A percentile compares a stretch with the other conserved stretches of the same genome.
Conservation (phyloP, 2,113 vertebrate species). For the Otis tarda region DNA sequence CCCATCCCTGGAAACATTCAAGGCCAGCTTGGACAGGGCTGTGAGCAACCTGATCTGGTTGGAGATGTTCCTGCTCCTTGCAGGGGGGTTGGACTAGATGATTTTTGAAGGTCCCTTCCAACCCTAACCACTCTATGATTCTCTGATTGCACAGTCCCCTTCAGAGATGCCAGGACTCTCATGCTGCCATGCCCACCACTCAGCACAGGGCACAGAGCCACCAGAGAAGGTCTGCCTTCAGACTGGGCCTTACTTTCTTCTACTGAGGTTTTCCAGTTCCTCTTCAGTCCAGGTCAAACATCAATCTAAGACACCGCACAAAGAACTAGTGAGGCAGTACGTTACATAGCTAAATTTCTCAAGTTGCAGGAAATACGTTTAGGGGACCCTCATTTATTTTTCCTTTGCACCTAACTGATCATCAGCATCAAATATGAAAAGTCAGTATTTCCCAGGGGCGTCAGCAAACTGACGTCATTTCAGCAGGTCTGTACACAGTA, state of each 20-base stretch:
- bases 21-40: too few species aligned
- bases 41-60: too few species aligned
- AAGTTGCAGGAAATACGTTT: neutral
- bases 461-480: neutral
- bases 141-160: neutral
- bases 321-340: neutral
- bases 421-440: neutral
- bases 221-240: neutral
- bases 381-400: neutral
- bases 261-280: neutral
- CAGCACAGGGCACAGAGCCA: neutral
- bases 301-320: accelerated
- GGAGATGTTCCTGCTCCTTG: too few species aligned
- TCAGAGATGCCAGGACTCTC: neutral
- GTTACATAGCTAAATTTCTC: neutral
- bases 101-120: too few species aligned
- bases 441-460: neutral
- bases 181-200: neutral
- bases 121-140: too few species aligned
- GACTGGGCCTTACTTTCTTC: neutral
- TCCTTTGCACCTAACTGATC: neutral
- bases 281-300: neutral
- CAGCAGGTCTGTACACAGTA: neutral
- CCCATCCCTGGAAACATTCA: too few species aligned
- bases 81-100: too few species aligned